These are phyloP conservation scores for Malacoraja senta DNA, from an alignment of 2,797 vertebrate species.

Conservation along the genomic window DNA sequence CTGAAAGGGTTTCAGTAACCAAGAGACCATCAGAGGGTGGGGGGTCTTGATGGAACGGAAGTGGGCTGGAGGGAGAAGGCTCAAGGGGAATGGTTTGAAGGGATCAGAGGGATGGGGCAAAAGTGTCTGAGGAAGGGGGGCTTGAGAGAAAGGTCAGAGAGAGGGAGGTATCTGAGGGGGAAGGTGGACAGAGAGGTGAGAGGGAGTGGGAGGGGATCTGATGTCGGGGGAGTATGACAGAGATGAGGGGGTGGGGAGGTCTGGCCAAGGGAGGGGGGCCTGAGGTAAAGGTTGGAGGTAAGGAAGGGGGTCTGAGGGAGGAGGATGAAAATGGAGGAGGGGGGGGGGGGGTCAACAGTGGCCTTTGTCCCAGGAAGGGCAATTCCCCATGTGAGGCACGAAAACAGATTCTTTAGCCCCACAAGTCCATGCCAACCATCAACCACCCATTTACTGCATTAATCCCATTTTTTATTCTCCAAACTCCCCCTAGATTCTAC, in stretches of 20 bases:
- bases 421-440: too few species aligned
- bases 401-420: too few species aligned
- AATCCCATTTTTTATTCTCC: too few species aligned
- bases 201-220: conserved; percentile 43
- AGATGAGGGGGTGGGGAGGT: conserved; percentile 42
- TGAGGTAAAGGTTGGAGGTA: conserved; percentile 45
- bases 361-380: too few species aligned
- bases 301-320: conserved; percentile 40
- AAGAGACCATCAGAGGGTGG: background rate
- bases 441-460: too few species aligned
- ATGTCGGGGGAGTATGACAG: conserved; percentile 46
- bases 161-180: background rate
- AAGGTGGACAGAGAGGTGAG: too few species aligned
- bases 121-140: background rate
- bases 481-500: too few species aligned
- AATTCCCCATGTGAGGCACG: too few species aligned
- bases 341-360: too few species aligned
- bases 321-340: background rate
- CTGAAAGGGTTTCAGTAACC: too few species aligned
- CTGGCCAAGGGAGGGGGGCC: conserved; percentile 41
- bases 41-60: background rate
- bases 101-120: background rate
- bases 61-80: background rate
- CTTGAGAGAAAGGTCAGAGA: conserved; percentile 40
- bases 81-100: too few species aligned